A percentile compares a stretch with the other conserved stretches of the same genome.
phyloP scores from a whole-genome alignment of 2,888 invertebrate genomes.

The Heteropelma amictum region DNA sequence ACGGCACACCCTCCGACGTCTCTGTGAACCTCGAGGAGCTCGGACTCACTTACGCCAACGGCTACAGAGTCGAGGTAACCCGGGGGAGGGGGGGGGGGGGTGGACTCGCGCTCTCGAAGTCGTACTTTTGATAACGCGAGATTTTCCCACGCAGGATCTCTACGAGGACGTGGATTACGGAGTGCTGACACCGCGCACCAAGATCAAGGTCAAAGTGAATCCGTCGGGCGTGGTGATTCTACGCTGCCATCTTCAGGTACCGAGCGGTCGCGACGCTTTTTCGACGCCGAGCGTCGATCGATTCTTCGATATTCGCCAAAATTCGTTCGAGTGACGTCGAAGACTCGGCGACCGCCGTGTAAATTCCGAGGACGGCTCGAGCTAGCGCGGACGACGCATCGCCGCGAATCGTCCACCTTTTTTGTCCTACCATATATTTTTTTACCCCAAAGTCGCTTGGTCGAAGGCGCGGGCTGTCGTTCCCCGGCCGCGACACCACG shows the following conservation, averaged over 20 bases:
- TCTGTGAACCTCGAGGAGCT: conserved; percentile 91
- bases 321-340: conserved; percentile 66
- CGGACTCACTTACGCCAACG: conserved; percentile 88
- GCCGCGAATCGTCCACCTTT: no score
- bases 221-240: conserved; percentile 94
- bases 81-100: no score
- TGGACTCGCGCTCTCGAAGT: no score
- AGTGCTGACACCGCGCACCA: conserved; percentile 89
- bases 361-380: no score
- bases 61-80: conserved; percentile 92
- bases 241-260: conserved; percentile 86
- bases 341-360: no score
- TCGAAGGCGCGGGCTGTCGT: no score
- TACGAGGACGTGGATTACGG: conserved; percentile 95
- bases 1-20: conserved; percentile 94
- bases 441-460: no score
- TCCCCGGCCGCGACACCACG: no score
- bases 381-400: no score
- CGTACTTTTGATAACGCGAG: no score
- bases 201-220: conserved; percentile 95
- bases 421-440: no score
- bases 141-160: conserved; percentile 83
- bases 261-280: no score
- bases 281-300: conserved; percentile 79
- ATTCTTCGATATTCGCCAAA: conserved; percentile 79